Percentiles rank a stretch among this genome's conserved stretches.
phyloP scores from a whole-genome alignment of 1,140 invertebrate species.

The Bombus confusus region DNA sequence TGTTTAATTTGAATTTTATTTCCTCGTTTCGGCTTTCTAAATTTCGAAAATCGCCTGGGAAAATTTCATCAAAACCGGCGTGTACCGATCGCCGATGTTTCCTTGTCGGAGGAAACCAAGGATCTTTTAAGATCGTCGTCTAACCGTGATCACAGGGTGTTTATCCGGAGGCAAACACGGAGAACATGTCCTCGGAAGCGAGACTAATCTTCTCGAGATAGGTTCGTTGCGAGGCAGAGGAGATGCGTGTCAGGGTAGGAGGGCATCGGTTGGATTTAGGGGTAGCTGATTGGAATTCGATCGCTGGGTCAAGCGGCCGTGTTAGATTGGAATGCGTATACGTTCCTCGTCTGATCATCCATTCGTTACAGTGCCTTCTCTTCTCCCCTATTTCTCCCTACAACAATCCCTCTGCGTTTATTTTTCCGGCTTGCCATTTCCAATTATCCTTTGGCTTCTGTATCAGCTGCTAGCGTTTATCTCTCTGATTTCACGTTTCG shows the following conservation, averaged over 20 bases:
- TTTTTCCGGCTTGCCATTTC: neutral
- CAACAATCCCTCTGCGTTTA: neutral
- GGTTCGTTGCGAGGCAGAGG: neutral
- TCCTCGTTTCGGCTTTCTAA: neutral
- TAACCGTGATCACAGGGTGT: conserved; percentile 12
- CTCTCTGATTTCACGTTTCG: neutral
- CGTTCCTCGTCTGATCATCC: conserved; percentile 57
- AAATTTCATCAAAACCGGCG: neutral
- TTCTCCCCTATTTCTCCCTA: conserved; percentile 17
- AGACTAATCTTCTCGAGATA: conserved; percentile 60
- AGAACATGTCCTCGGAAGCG: conserved; percentile 25
- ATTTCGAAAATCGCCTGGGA: neutral
- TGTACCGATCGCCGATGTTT: neutral
- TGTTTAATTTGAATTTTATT: no score
- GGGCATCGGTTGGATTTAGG: conserved; percentile 44
- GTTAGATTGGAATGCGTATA: conserved; percentile 69
- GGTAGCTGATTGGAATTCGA: conserved; percentile 73
- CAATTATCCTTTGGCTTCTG: neutral
- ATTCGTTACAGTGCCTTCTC: conserved; percentile 36
- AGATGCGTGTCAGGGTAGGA: conserved; percentile 22
- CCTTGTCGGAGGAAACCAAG: neutral
- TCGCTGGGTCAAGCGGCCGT: conserved; percentile 68
- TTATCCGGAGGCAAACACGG: conserved; percentile 20
- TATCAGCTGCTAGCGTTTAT: no score
- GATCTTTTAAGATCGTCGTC: conserved; percentile 9